Evolutionary conservation across 2,888 invertebrate genomes (phyloP).

Genomic region (Drosophila siamana): DNA sequence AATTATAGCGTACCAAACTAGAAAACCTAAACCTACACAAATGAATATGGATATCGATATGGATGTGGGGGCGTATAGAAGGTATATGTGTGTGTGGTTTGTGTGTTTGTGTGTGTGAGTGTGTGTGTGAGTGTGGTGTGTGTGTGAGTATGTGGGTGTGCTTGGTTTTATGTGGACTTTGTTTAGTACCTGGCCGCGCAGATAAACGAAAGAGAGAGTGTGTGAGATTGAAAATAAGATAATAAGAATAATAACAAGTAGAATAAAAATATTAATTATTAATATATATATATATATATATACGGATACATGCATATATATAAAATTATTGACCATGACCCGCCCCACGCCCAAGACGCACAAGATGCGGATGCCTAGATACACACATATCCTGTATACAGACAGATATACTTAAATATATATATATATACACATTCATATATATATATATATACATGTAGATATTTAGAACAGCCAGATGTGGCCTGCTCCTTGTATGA

Average conservation of each 20-base stretch:
- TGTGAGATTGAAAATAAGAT: slow-evolving; percentile 27
- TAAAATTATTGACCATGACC: slow-evolving; percentile 50
- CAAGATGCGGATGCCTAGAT: slow-evolving; percentile 50
- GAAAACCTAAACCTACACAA: slow-evolving; percentile 76
- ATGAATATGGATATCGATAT: slow-evolving; percentile 53
- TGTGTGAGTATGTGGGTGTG: slow-evolving; percentile 3
- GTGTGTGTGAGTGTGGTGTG: slow-evolving; percentile 4
- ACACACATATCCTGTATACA: slow-evolving; percentile 17
- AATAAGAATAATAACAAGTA: slow-evolving; percentile 40
- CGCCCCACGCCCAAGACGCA: slow-evolving; percentile 64
- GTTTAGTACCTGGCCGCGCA: slow-evolving; percentile 7
- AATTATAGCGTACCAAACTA: slow-evolving; percentile 71
- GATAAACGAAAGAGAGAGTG: not conserved
- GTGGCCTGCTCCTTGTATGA: slow-evolving; percentile 56
- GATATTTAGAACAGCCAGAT: slow-evolving; percentile 58
- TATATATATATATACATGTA: slow-evolving; percentile 31
- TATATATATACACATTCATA: slow-evolving; percentile 20
- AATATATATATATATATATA: slow-evolving; percentile 20
- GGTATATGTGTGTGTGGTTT: slow-evolving; percentile 4
- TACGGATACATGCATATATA: not conserved
- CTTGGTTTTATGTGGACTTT: not conserved
- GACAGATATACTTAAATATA: slow-evolving; percentile 21
- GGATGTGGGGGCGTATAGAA: slow-evolving; percentile 10
- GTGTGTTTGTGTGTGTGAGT: slow-evolving; percentile 4
- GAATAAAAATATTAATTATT: slow-evolving; percentile 47